These are phyloP conservation scores for Cataglyphis rosenhaueri DNA, from an alignment of 2,888 invertebrate species.

Conservation along the genomic window DNA sequence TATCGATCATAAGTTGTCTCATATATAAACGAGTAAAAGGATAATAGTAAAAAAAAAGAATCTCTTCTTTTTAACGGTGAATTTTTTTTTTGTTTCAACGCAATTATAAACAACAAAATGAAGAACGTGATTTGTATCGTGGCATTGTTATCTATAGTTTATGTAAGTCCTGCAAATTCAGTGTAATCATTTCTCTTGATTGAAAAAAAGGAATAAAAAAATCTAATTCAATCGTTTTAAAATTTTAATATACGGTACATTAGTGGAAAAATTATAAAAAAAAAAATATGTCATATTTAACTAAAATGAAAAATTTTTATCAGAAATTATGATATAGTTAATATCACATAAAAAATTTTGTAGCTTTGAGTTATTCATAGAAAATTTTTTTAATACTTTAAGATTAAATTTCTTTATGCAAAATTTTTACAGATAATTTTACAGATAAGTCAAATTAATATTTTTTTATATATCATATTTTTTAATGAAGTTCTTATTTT, in stretches of 20 bases:
- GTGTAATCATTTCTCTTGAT: background rate
- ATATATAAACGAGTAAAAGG: slow-evolving; percentile 8
- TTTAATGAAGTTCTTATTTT: background rate
- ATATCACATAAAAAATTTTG: background rate
- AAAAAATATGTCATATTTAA: background rate
- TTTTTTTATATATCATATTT: background rate
- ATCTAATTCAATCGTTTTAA: background rate
- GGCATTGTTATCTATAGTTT: background rate
- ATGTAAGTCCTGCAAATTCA: slow-evolving; percentile 18
- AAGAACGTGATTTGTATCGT: slow-evolving; percentile 11
- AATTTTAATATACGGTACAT: background rate
- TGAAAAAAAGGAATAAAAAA: background rate
- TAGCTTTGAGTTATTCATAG: background rate
- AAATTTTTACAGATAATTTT: too few relatives aligned
- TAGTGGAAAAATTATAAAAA: background rate
- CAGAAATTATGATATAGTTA: background rate
- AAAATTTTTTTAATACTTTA: background rate
- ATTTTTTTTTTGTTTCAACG: background rate
- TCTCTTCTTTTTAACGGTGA: background rate
- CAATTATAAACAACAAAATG: slow-evolving; percentile 16
- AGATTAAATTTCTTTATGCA: too few relatives aligned
- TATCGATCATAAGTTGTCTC: background rate
- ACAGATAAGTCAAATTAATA: background rate
- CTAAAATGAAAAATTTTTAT: background rate
- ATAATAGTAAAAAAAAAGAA: background rate